Evolutionary conservation across 2,797 vertebrate species (phyloP).

Genomic region (Leucoraja ocellata): DNA sequence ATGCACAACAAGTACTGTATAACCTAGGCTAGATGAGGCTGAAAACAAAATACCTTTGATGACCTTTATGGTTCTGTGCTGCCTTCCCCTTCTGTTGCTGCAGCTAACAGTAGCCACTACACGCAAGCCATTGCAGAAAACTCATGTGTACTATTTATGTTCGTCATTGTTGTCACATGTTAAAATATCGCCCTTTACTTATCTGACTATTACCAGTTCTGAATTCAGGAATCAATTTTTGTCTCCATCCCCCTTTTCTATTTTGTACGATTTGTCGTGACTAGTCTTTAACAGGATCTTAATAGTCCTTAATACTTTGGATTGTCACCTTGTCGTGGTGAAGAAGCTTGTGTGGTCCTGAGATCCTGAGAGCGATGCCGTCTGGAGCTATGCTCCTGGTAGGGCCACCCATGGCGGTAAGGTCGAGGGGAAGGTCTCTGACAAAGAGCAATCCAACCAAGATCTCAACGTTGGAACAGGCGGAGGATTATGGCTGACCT

Average conservation of each 20-base stretch:
- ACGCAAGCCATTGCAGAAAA: background rate
- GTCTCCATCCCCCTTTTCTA: background rate
- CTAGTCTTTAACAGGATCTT: background rate
- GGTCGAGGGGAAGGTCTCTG: too few species aligned
- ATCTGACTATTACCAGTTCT: background rate
- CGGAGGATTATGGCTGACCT: too few species aligned
- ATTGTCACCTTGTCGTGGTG: too few species aligned
- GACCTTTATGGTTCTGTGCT: background rate
- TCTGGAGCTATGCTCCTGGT: too few species aligned
- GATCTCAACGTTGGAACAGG: too few species aligned
- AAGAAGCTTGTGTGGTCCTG: too few species aligned
- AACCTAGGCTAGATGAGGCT: background rate
- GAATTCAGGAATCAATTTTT: background rate
- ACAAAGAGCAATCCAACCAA: too few species aligned
- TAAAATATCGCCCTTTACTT: background rate
- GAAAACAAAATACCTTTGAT: background rate
- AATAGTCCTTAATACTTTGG: background rate
- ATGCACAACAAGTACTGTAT: background rate
- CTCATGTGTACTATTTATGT: background rate
- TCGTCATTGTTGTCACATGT: background rate
- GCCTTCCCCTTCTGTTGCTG: background rate
- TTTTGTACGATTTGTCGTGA: background rate
- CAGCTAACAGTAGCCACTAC: background rate
- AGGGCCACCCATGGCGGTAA: too few species aligned
- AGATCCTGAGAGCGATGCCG: too few species aligned